phyloP scores from a whole-genome alignment of 2,888 invertebrate genomes.

The Pammene fasciana region DNA sequence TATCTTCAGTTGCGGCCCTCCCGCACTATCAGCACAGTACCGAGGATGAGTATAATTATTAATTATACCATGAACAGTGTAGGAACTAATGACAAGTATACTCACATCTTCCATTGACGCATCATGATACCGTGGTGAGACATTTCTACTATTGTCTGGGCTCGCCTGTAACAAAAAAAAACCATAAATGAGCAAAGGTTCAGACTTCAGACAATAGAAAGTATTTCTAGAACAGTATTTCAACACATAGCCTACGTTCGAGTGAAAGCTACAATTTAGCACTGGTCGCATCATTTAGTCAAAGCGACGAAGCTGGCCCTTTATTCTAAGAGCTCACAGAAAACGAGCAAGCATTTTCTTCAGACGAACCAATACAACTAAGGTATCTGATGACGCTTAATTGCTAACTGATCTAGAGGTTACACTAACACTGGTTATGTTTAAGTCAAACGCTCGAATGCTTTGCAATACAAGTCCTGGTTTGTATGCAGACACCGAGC shows the following conservation, averaged over 20 bases:
- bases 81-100: conserved; percentile 32
- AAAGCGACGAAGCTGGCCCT: conserved; percentile 9
- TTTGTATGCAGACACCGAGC: conserved; percentile 47
- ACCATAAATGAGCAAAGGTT: conserved; percentile 5
- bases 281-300: conserved; percentile 29
- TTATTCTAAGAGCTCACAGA: neutral
- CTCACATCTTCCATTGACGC: conserved; percentile 80
- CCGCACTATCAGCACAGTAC: too few relatives aligned
- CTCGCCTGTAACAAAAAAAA: conserved; percentile 75
- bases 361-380: neutral
- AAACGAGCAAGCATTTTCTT: neutral
- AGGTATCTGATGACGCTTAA: neutral
- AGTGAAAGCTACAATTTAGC: conserved; percentile 40
- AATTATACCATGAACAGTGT: neutral
- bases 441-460: neutral
- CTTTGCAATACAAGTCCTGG: conserved; percentile 1
- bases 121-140: conserved; percentile 78
- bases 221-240: conserved; percentile 9
- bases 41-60: neutral
- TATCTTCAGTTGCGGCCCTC: too few relatives aligned
- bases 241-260: conserved; percentile 12
- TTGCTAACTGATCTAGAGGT: neutral
- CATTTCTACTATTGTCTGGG: conserved; percentile 80
- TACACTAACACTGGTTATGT: neutral
- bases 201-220: neutral